These are phyloP conservation scores for Tachina fera DNA, from an alignment of 2,888 invertebrate genomes.

Conservation along the genomic window DNA sequence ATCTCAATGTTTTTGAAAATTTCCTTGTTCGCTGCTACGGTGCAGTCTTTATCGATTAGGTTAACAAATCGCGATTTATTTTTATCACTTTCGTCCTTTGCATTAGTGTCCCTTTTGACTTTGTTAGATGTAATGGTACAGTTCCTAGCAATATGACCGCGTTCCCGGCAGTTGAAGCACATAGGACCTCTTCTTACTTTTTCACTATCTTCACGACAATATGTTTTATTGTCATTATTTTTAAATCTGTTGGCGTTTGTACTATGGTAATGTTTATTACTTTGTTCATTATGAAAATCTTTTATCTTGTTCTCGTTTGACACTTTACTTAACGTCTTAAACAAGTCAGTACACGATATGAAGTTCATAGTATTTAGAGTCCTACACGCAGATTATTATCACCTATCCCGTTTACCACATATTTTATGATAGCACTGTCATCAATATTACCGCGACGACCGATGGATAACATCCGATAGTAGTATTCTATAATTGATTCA, in stretches of 20 bases:
- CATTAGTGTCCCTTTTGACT: not conserved
- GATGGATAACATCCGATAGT: slow-evolving; percentile 27
- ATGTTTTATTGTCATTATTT: not conserved
- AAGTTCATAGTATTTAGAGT: slow-evolving; percentile 6
- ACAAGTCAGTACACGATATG: slow-evolving; percentile 14
- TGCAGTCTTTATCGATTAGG: too few relatives aligned
- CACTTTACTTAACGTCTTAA: slow-evolving; percentile 4
- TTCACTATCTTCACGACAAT: not conserved
- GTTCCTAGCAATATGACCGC: not conserved
- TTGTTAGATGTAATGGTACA: not conserved
- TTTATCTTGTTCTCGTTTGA: slow-evolving; percentile 6
- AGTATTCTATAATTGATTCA: slow-evolving; percentile 58
- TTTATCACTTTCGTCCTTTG: too few relatives aligned
- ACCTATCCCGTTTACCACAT: slow-evolving; percentile 16
- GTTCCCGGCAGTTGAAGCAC: not conserved
- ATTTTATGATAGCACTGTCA: slow-evolving; percentile 30
- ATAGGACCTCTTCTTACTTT: not conserved
- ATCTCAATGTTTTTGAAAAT: too few relatives aligned
- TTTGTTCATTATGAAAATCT: not conserved
- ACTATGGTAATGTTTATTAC: not conserved
- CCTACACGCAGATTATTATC: slow-evolving; percentile 7
- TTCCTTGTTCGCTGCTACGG: too few relatives aligned
- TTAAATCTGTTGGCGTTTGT: not conserved
- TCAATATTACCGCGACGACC: slow-evolving; percentile 10
- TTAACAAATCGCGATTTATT: too few relatives aligned